phyloP scores from a whole-genome alignment of 64 coral and sea anemone genomes.

The Montipora sp. region DNA sequence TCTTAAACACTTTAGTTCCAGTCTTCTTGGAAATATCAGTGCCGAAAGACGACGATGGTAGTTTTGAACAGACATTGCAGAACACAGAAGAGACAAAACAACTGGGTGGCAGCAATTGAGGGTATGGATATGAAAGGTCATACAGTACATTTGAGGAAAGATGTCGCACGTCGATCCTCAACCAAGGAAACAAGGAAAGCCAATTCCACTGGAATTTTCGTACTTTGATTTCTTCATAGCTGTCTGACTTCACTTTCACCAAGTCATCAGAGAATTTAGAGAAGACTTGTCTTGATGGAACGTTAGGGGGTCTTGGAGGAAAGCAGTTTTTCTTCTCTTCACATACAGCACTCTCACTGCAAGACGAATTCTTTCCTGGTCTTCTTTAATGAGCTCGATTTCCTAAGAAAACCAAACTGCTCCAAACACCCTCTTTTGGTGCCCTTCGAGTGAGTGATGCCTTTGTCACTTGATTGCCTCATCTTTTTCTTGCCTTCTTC shows the following conservation, averaged over 20 bases:
- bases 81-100: neutral
- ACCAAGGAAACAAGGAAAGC: slow-evolving; percentile 29
- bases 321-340: neutral
- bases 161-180: neutral
- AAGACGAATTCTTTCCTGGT: neutral
- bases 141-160: neutral
- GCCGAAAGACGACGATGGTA: neutral
- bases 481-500: no score
- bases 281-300: neutral
- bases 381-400: neutral
- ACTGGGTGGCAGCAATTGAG: neutral
- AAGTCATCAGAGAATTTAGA: neutral
- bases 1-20: slow-evolving; percentile 39
- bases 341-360: neutral
- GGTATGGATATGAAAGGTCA: neutral
- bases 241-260: neutral
- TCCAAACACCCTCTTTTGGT: no score
- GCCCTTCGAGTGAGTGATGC: no score
- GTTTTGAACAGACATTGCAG: neutral
- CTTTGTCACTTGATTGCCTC: no score
- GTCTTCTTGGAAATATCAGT: slow-evolving; percentile 20
- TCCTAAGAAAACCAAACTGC: no score
- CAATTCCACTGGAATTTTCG: slow-evolving; percentile 33
- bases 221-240: neutral
- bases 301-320: neutral